phyloP scores from a whole-genome alignment of 2,888 invertebrate species.

The Pseudolycoriella hygida region DNA sequence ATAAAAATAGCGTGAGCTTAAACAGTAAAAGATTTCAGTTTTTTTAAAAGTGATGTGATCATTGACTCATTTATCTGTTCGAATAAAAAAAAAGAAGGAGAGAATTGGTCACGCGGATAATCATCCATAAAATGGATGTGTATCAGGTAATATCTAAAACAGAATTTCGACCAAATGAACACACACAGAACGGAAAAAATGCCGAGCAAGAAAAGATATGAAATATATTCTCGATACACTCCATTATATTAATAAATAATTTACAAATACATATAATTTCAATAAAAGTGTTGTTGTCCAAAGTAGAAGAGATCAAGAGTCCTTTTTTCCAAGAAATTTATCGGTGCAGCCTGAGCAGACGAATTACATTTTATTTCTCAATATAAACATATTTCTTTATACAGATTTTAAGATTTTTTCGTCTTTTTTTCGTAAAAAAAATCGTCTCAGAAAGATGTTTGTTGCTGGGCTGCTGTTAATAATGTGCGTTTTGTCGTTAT shows the following conservation, averaged over 20 bases:
- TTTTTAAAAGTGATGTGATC: too few species aligned
- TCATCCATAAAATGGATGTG: too few species aligned
- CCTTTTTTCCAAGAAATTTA: slow-evolving; percentile 1
- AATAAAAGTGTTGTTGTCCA: not conserved
- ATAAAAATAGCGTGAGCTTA: too few species aligned
- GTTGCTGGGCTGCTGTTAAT: slow-evolving; percentile 1
- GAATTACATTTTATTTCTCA: not conserved
- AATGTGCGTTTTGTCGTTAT: slow-evolving; percentile 1
- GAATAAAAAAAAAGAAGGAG: too few species aligned
- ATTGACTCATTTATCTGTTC: too few species aligned
- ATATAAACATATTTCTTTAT: not conserved
- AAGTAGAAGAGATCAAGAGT: not conserved
- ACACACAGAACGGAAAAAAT: too few species aligned
- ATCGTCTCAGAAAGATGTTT: slow-evolving; percentile 1
- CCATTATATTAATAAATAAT: not conserved
- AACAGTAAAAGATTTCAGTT: too few species aligned
- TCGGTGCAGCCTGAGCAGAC: not conserved
- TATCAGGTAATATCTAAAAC: too few species aligned
- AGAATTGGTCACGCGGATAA: too few species aligned
- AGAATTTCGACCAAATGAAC: too few species aligned
- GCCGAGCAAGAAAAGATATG: too few species aligned
- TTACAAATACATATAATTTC: slow-evolving; percentile 1
- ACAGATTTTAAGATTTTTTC: not conserved
- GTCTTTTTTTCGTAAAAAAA: not conserved
- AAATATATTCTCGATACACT: too few species aligned